Conservation (phyloP, 1,140 invertebrate species). For the Homalodisca vitripennis region DNA sequence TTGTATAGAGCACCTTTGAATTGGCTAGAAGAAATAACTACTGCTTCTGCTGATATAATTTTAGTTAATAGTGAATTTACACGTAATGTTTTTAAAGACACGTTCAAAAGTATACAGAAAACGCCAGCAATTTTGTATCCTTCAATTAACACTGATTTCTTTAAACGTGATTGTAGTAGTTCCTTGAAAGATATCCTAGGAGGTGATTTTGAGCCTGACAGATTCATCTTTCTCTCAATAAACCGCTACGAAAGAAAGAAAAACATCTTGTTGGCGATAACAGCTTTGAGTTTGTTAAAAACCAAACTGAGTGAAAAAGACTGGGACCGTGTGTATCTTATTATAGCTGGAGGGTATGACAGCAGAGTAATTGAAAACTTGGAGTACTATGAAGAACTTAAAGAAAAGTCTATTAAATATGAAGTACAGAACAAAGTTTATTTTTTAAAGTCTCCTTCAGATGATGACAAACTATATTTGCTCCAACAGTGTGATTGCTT, state of each 20-base stretch:
- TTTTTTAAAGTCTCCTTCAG: conserved; percentile 85
- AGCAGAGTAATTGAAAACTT: conserved; percentile 85
- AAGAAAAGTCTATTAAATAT: conserved; percentile 60
- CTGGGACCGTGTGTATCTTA: conserved; percentile 70
- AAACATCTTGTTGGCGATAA: conserved; percentile 81
- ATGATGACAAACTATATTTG: conserved; percentile 79
- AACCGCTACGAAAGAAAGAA: conserved; percentile 99
- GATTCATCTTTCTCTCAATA: conserved; percentile 83
- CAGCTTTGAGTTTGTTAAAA: conserved; percentile 70
- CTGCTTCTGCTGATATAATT: conserved; percentile 79
- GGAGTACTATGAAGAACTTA: conserved; percentile 80
- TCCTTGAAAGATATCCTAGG: conserved; percentile 51
- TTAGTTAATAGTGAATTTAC: conserved; percentile 96
- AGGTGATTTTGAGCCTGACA: conserved; percentile 50
- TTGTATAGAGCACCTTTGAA: conserved; percentile 89
- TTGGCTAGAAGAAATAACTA: conserved; percentile 89
- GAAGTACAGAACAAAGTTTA: conserved; percentile 72
- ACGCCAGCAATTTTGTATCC: conserved; percentile 89
- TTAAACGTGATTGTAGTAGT: conserved; percentile 60
- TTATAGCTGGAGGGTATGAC: conserved; percentile 98
- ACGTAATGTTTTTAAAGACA: conserved; percentile 75
- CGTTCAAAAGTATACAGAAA: conserved; percentile 70
- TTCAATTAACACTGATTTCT: conserved; percentile 80
- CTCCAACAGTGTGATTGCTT: conserved; percentile 73
- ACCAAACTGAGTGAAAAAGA: conserved; percentile 53